These are phyloP conservation scores for Sinocyclocheilus anshuiensis DNA, from an alignment of 2,113 vertebrate species.

Conservation along the genomic window DNA sequence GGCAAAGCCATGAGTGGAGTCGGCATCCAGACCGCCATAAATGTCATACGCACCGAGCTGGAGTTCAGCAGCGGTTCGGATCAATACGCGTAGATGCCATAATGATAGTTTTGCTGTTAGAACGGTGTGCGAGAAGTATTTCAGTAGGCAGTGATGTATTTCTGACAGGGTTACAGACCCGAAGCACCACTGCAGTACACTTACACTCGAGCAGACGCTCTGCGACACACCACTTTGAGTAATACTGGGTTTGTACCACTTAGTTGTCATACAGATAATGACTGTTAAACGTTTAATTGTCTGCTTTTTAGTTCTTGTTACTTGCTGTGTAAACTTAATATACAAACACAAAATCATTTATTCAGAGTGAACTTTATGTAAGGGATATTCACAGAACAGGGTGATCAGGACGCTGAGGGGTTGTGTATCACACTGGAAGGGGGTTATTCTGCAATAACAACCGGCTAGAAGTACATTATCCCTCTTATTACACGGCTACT, in stretches of 20 bases:
- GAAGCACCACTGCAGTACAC: not conserved
- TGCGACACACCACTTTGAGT: too few species aligned
- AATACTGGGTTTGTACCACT: too few species aligned
- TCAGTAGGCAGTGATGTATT: not conserved
- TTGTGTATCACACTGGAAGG: too few species aligned
- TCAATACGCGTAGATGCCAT: not conserved
- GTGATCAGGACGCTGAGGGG: too few species aligned
- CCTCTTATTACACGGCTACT: too few species aligned
- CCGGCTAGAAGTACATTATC: too few species aligned
- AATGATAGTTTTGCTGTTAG: not conserved
- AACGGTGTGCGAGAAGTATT: not conserved
- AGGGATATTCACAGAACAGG: too few species aligned
- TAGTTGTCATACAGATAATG: too few species aligned
- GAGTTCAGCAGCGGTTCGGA: not conserved
- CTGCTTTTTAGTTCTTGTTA: too few species aligned
- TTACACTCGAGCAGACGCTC: not conserved
- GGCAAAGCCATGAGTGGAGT: not conserved
- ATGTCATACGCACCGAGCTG: not conserved
- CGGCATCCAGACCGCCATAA: not conserved
- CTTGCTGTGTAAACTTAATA: not conserved
- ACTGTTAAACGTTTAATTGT: too few species aligned
- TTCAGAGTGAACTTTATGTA: not conserved
- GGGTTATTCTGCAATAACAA: too few species aligned
- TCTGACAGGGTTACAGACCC: constrained; percentile 14
- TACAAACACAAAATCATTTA: not conserved